Evolutionary conservation across 2,888 invertebrate genomes (phyloP).

Genomic region (Lampropteryx suffumata): DNA sequence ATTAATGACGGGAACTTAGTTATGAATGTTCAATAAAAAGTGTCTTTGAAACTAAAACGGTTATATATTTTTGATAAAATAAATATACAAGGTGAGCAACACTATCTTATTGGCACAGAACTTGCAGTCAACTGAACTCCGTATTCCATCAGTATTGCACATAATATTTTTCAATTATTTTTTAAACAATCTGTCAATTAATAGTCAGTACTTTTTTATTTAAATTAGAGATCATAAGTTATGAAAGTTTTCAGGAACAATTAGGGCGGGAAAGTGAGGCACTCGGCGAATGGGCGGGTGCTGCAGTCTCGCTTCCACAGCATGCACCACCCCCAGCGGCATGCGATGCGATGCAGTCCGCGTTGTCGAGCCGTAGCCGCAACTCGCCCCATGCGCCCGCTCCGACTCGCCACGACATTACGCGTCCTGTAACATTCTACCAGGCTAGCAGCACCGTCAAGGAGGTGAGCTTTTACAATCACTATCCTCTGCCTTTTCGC

Average conservation of each 20-base stretch:
- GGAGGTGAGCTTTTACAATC: constrained; percentile 76
- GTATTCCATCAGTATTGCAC: too few relatives aligned
- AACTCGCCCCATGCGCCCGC: constrained; percentile 63
- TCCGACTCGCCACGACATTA: constrained; percentile 56
- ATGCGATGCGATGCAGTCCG: constrained; percentile 70
- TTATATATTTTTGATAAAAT: too few relatives aligned
- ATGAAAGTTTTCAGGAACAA: constrained; percentile 56
- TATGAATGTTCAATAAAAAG: not conserved
- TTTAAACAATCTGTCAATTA: too few relatives aligned
- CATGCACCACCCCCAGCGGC: constrained; percentile 75
- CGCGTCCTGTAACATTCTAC: constrained; percentile 79
- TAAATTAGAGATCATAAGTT: constrained; percentile 53
- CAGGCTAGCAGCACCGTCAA: constrained; percentile 66
- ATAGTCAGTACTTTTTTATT: too few relatives aligned
- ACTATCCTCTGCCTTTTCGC: constrained; percentile 57
- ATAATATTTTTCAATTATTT: too few relatives aligned
- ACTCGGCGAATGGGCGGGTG: constrained; percentile 75
- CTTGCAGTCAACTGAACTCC: too few relatives aligned
- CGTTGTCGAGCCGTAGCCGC: constrained; percentile 63
- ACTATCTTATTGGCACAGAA: too few relatives aligned
- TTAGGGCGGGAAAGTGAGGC: constrained; percentile 81
- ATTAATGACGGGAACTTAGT: not conserved
- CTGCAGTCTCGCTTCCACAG: constrained; percentile 80
- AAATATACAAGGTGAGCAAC: too few relatives aligned
- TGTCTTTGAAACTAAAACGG: not conserved